A percentile compares a stretch with the other conserved stretches of the same genome.
These are phyloP conservation scores for Delichon dasypus DNA, from an alignment of 2,797 vertebrate species.

Conservation along the genomic window DNA sequence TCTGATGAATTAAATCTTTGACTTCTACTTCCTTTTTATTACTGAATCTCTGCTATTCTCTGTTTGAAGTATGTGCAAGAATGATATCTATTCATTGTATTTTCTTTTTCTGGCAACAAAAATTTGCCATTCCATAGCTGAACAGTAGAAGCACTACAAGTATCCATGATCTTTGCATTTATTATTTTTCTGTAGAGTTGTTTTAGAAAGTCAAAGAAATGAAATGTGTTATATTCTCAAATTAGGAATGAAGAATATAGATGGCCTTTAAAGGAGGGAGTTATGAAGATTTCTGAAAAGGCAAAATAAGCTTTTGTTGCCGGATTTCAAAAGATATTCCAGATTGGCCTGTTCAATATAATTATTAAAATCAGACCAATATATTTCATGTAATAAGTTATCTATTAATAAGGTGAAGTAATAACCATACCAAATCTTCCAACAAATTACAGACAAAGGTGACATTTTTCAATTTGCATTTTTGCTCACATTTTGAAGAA, in stretches of 20 bases:
- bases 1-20: conserved; percentile 35
- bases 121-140: neutral
- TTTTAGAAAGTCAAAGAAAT: conserved; percentile 1
- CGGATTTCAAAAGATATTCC: neutral
- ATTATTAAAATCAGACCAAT: neutral
- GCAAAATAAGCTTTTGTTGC: neutral
- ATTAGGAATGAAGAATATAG: neutral
- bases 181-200: neutral
- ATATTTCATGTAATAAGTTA: neutral
- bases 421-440: neutral
- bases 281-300: neutral
- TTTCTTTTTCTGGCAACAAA: conserved; percentile 42
- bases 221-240: neutral
- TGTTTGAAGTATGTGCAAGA: conserved; percentile 26
- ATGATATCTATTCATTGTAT: conserved; percentile 29
- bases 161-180: neutral
- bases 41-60: conserved; percentile 25
- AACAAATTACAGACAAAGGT: neutral
- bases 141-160: neutral
- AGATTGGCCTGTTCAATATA: neutral
- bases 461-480: neutral
- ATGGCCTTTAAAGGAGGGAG: neutral
- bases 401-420: neutral
- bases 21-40: conserved; percentile 40
- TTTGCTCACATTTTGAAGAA: neutral